Conservation (phyloP, 2,113 vertebrate species). For the Chroicocephalus ridibundus region DNA sequence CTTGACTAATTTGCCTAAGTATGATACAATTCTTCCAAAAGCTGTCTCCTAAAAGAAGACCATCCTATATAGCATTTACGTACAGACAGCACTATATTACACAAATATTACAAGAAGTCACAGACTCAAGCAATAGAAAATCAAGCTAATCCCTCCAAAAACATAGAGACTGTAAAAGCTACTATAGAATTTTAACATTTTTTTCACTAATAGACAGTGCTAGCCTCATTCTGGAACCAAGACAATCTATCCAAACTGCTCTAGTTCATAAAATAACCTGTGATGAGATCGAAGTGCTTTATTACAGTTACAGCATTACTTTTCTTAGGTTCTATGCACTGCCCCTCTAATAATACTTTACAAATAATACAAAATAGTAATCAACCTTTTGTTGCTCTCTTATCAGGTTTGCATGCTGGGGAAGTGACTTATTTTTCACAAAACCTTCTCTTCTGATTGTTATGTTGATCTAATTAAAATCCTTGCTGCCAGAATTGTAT, state of each 20-base stretch:
- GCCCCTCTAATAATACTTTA: background rate
- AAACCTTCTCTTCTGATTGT: background rate
- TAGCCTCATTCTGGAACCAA: background rate
- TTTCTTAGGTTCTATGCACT: background rate
- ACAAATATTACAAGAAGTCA: background rate
- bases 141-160: background rate
- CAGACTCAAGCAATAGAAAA: slow-evolving; percentile 1
- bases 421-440: background rate
- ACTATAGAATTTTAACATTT: background rate
- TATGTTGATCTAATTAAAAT: background rate
- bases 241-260: background rate
- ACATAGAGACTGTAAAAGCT: background rate
- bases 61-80: background rate
- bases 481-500: background rate
- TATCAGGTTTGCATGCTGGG: background rate
- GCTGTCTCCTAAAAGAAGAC: background rate
- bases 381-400: background rate
- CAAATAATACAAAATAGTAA: background rate
- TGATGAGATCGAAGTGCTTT: background rate
- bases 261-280: background rate
- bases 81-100: background rate
- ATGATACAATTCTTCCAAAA: background rate
- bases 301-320: background rate
- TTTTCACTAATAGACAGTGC: background rate
- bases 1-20: background rate